phyloP scores from a whole-genome alignment of 2,113 vertebrate genomes.

The Larimichthys crocea region DNA sequence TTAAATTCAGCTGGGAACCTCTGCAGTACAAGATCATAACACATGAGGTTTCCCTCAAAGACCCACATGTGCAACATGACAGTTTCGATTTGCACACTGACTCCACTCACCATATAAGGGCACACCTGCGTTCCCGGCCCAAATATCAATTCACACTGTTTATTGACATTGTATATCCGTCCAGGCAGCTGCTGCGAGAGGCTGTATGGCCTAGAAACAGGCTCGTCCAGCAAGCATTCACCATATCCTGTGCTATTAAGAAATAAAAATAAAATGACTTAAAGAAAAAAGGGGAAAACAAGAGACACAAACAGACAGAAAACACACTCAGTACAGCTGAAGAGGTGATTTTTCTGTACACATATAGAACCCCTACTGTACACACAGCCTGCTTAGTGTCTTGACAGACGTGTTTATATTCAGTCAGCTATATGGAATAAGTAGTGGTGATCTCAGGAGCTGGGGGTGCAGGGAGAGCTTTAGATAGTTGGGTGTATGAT shows the following conservation, averaged over 20 bases:
- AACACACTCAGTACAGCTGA: constrained; percentile 72
- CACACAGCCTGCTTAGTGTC: constrained; percentile 4
- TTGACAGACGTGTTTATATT: constrained; percentile 34
- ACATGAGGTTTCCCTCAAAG: constrained; percentile 33
- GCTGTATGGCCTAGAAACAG: constrained; percentile 90
- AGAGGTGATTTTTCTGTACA: constrained; percentile 55
- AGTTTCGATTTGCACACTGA: constrained; percentile 18
- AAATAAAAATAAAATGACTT: constrained; percentile 84
- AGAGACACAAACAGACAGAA: constrained; percentile 78
- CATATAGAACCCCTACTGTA: constrained; percentile 33
- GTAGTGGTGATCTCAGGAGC: background rate
- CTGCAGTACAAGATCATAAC: constrained; percentile 36
- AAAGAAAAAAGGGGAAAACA: constrained; percentile 73
- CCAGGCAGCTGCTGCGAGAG: constrained; percentile 95
- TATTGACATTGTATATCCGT: constrained; percentile 94
- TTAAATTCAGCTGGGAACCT: constrained; percentile 3
- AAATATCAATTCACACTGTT: constrained; percentile 99
- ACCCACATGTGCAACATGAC: constrained; percentile 41
- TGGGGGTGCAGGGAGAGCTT: constrained; percentile 2
- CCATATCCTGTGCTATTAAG: constrained; percentile 95
- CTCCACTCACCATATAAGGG: constrained; percentile 96
- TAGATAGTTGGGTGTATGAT: background rate
- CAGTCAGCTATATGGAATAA: constrained; percentile 9
- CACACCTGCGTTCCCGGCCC: constrained; percentile 97
- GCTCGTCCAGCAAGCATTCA: constrained; percentile 97